phyloP scores from a whole-genome alignment of 92 coral and sea anemone species.

The Porites cylindrica region DNA sequence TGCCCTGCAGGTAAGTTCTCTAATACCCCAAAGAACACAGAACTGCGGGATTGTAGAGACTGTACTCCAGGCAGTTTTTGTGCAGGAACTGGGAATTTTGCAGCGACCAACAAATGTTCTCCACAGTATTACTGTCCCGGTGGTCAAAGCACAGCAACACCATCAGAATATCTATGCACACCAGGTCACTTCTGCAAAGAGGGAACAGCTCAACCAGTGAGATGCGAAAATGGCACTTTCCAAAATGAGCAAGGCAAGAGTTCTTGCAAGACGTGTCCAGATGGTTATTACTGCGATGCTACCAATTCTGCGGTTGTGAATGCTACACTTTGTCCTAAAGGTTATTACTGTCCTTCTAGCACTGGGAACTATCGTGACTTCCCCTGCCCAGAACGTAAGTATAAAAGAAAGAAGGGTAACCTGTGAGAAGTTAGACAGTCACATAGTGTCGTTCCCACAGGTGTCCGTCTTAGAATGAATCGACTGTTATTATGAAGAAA shows the following conservation, averaged over 20 bases:
- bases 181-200: slow-evolving; percentile 87
- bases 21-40: slow-evolving; percentile 60
- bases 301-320: slow-evolving; percentile 84
- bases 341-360: slow-evolving; percentile 85
- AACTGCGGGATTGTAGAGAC: slow-evolving; percentile 68
- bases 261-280: slow-evolving; percentile 83
- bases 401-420: no score
- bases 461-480: no score
- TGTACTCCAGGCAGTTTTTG: slow-evolving; percentile 89
- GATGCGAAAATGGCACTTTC: slow-evolving; percentile 91
- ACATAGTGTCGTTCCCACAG: no score
- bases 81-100: slow-evolving; percentile 85
- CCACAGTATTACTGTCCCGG: slow-evolving; percentile 92
- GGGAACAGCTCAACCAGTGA: slow-evolving; percentile 77
- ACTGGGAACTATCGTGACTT: slow-evolving; percentile 83
- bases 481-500: no score
- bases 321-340: slow-evolving; percentile 84
- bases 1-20: slow-evolving; percentile 97
- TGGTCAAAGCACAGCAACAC: slow-evolving; percentile 88
- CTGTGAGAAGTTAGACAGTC: no score
- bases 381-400: slow-evolving; percentile 97
- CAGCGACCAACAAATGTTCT: slow-evolving; percentile 80
- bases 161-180: slow-evolving; percentile 76
- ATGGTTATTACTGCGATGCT: slow-evolving; percentile 89
- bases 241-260: slow-evolving; percentile 85